phyloP scores from a whole-genome alignment of 2,113 vertebrate genomes.

The Pipa parva region DNA sequence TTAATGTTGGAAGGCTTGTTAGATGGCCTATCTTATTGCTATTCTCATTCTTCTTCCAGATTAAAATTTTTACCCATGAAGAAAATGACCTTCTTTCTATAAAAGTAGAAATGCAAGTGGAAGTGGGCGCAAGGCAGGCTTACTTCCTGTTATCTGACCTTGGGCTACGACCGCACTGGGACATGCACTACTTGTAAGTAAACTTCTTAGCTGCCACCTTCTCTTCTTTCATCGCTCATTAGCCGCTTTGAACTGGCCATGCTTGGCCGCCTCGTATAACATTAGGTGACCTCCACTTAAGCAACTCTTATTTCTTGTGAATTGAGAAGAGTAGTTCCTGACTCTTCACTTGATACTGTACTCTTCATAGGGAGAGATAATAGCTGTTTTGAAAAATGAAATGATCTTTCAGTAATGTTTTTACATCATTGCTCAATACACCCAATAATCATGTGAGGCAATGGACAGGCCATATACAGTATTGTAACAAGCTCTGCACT shows the following conservation, averaged over 20 bases:
- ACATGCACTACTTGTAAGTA: constrained; percentile 65
- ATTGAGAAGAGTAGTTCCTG: too few species aligned
- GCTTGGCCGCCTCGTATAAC: not conserved
- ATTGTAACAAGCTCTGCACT: too few species aligned
- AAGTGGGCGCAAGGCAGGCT: constrained; percentile 48
- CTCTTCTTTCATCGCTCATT: not conserved
- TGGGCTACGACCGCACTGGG: constrained; percentile 57
- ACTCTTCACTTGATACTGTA: too few species aligned
- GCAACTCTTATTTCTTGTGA: too few species aligned
- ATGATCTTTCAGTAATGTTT: too few species aligned
- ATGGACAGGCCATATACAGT: too few species aligned
- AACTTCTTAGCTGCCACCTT: not conserved
- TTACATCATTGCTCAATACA: too few species aligned
- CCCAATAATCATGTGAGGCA: too few species aligned
- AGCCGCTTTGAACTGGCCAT: not conserved
- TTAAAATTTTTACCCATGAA: constrained; percentile 61
- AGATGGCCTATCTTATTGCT: not conserved
- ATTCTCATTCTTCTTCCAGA: constrained; percentile 48
- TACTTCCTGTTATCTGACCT: constrained; percentile 67
- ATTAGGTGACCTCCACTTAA: too few species aligned
- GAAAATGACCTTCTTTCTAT: constrained; percentile 57
- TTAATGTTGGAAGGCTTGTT: too few species aligned
- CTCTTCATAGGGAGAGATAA: too few species aligned
- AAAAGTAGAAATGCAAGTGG: constrained; percentile 66
- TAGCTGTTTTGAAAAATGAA: too few species aligned